Evolutionary conservation across 2,797 vertebrate species (phyloP).

Genomic region (Pelodytes ibericus): DNA sequence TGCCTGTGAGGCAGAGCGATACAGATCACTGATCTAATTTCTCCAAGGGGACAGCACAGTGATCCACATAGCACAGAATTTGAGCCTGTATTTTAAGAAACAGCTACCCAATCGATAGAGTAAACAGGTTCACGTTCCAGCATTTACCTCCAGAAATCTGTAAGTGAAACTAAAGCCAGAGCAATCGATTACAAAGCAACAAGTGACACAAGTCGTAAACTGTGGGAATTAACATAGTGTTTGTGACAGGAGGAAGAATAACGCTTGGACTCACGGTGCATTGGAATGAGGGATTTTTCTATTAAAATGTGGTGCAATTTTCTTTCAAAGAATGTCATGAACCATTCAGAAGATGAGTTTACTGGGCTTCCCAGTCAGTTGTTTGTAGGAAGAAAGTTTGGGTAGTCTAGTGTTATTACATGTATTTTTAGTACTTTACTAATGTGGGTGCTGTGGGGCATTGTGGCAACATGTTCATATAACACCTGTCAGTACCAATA

Average conservation of each 20-base stretch:
- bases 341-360: too few species aligned
- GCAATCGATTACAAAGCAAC: constrained; percentile 27
- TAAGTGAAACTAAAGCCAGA: constrained; percentile 36
- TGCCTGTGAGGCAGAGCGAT: constrained; percentile 49
- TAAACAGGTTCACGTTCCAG: constrained; percentile 44
- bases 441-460: too few species aligned
- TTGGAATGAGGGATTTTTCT: too few species aligned
- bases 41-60: constrained; percentile 47
- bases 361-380: too few species aligned
- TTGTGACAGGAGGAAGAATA: constrained; percentile 15
- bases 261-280: too few species aligned
- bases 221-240: constrained; percentile 26
- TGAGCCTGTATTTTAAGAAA: constrained; percentile 39
- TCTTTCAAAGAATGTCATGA: too few species aligned
- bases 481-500: too few species aligned
- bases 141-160: constrained; percentile 38
- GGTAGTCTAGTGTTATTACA: too few species aligned
- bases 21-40: constrained; percentile 54
- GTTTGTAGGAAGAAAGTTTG: too few species aligned
- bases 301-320: too few species aligned
- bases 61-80: constrained; percentile 34
- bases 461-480: too few species aligned
- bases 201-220: constrained; percentile 21
- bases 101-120: constrained; percentile 44
- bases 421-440: too few species aligned